Evolutionary conservation across 2,888 invertebrate species (phyloP), one percentile per base, ranked within the genome.

Genomic region (Gymnosoma rotundatum): DNA sequence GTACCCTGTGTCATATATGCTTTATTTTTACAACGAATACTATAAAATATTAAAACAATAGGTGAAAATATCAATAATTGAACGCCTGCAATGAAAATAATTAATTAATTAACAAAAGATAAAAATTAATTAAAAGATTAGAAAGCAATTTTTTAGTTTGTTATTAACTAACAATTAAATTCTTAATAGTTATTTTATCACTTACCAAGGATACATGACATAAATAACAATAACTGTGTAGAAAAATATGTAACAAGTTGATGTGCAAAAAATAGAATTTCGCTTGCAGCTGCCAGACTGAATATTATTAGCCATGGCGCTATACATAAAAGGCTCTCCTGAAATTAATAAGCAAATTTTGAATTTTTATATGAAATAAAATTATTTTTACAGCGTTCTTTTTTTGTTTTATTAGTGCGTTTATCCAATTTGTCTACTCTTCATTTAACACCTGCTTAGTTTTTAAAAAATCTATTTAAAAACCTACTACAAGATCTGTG

Each of bases 51-150:
- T n/a, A 73, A 21, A 0, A 14, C 36, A 52, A 80, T 64, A 10
- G 79, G 79, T n/a, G 79, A 80, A 20, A 80, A 50, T 42, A 80
- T 66, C 8, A 80, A 21, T 25, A 80, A 52, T 52, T 80, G 79
- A 45, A 73, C 52, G 63, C 32, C 79, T 80, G 61, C 3, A 79
- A 79, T n/a, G 4, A 58, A 60, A 64, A 21, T 12, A 52, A 14
- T 9, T 18, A 52, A 42, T 42, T 42, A 42, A 42, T 42, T 42
- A 48, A 32, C 32, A 32, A 48, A 14, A 48, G 1, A 16, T 1
- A 48, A 12, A 48, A 48, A 16, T 3, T 48, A 48, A 48, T 48
- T n/a, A 48, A 42, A 12, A 12, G 12, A 42, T 42, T 42, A 48
- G n/a, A 32, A 32, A 32, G 2, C 6, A 6, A 2, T 32, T 6